These are phyloP conservation scores for Macrobrachium nipponense DNA, from an alignment of 1,140 invertebrate genomes.

Conservation along the genomic window DNA sequence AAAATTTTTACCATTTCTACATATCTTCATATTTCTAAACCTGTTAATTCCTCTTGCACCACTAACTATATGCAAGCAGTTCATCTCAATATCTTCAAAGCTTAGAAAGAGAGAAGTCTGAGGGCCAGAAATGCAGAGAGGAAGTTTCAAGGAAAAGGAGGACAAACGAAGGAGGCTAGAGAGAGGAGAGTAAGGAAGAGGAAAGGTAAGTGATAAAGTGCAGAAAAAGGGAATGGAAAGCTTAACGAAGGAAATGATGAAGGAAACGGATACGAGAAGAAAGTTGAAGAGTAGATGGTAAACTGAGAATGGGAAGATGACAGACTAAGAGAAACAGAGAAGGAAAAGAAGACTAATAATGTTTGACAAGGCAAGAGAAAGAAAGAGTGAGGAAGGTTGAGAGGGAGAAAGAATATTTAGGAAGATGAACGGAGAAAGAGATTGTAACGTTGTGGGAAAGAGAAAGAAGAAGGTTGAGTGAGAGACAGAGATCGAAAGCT, in stretches of 20 bases:
- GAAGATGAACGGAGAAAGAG: too few species aligned
- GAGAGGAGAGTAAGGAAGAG: background rate
- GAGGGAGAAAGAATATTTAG: too few species aligned
- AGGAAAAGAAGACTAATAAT: background rate
- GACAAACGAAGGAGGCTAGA: background rate
- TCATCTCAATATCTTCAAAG: background rate
- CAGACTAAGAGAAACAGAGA: background rate
- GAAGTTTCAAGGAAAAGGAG: too few species aligned
- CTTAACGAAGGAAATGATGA: too few species aligned
- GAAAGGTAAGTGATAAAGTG: background rate
- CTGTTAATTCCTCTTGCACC: too few species aligned
- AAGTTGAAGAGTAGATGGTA: background rate
- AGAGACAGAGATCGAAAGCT: slow-evolving; percentile 18
- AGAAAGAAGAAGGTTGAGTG: background rate
- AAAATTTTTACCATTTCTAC: too few species aligned
- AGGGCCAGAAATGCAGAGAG: background rate
- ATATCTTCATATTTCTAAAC: too few species aligned
- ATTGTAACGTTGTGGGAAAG: too few species aligned
- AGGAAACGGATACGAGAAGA: background rate
- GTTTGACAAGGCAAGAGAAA: slow-evolving; percentile 7
- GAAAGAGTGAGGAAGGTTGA: too few species aligned
- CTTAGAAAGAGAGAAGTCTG: background rate
- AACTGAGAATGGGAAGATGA: too few species aligned
- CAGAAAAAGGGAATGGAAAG: too few species aligned
- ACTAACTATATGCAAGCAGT: too few species aligned